A percentile compares a stretch with the other conserved stretches of the same genome.
phyloP scores from a whole-genome alignment of 2,113 vertebrate genomes.

The Equus quagga region DNA sequence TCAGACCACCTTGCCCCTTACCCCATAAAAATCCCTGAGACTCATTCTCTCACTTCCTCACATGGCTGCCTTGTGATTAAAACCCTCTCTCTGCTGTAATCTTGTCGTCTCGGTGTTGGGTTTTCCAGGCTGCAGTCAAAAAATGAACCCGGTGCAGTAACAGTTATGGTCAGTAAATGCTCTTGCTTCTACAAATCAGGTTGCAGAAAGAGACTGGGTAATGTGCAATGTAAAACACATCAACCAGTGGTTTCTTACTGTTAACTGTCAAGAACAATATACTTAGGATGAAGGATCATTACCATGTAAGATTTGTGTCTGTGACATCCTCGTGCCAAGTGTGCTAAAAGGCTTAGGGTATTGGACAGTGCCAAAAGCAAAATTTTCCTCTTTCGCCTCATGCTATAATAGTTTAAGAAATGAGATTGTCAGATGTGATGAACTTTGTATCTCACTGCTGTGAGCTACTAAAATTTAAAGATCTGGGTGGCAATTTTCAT shows the following conservation, averaged over 20 bases:
- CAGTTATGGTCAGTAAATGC: background rate
- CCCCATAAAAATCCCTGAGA: no score
- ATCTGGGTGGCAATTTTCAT: slow-evolving; percentile 51
- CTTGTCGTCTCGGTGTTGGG: no score
- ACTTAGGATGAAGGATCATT: slow-evolving; percentile 35
- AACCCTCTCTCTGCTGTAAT: no score
- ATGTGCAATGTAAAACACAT: slow-evolving; percentile 29
- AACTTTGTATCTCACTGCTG: slow-evolving; percentile 38
- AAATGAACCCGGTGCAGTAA: no score
- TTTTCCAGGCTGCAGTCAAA: no score
- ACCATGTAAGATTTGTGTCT: background rate
- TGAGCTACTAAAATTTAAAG: slow-evolving; percentile 61
- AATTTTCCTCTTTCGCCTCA: background rate
- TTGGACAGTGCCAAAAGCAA: slow-evolving; percentile 43
- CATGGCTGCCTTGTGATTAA: no score
- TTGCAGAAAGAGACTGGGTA: background rate
- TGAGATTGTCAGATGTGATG: slow-evolving; percentile 54
- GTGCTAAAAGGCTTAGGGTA: slow-evolving; percentile 17
- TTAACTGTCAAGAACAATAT: slow-evolving; percentile 48
- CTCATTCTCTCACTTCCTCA: no score
- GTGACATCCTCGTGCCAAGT: slow-evolving; percentile 42
- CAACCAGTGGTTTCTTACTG: slow-evolving; percentile 35
- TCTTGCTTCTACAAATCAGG: slow-evolving; percentile 14
- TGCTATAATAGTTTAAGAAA: slow-evolving; percentile 48
- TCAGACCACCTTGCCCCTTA: no score